Conservation (phyloP, 2,888 invertebrate species). For the Eledona agricola region DNA sequence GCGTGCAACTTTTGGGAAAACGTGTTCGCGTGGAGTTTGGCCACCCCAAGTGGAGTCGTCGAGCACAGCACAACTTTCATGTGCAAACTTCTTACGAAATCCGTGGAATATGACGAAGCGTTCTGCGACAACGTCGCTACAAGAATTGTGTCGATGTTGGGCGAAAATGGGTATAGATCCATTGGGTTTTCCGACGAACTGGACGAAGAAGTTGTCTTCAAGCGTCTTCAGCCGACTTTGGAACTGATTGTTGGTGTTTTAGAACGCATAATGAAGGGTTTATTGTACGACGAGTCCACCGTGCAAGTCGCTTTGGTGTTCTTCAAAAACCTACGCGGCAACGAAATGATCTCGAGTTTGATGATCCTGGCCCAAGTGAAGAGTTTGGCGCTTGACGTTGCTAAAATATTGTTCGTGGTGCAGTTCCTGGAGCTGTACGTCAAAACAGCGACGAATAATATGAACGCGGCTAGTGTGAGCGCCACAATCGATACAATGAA, state of each 20-base stretch:
- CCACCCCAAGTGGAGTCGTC: constrained; percentile 75
- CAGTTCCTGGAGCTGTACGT: constrained; percentile 35
- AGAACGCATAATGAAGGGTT: constrained; percentile 53
- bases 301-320: constrained; percentile 56
- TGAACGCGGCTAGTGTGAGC: constrained; percentile 1
- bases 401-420: constrained; percentile 59
- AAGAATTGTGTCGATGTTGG: constrained; percentile 60
- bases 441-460: constrained; percentile 50
- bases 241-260: constrained; percentile 67
- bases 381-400: constrained; percentile 62
- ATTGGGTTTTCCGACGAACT: constrained; percentile 53
- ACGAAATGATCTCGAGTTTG: constrained; percentile 59
- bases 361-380: constrained; percentile 62
- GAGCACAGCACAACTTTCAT: constrained; percentile 71
- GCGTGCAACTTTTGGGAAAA: constrained; percentile 72
- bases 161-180: constrained; percentile 4
- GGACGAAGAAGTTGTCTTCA: constrained; percentile 65
- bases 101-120: constrained; percentile 64
- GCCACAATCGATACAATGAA: not conserved
- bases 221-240: constrained; percentile 67
- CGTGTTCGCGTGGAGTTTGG: constrained; percentile 70
- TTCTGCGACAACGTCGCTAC: constrained; percentile 67
- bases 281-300: constrained; percentile 58
- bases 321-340: constrained; percentile 59
- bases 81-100: constrained; percentile 67